These are phyloP conservation scores for Enteromius mattozi DNA, from an alignment of 2,797 vertebrate genomes.

Conservation along the genomic window DNA sequence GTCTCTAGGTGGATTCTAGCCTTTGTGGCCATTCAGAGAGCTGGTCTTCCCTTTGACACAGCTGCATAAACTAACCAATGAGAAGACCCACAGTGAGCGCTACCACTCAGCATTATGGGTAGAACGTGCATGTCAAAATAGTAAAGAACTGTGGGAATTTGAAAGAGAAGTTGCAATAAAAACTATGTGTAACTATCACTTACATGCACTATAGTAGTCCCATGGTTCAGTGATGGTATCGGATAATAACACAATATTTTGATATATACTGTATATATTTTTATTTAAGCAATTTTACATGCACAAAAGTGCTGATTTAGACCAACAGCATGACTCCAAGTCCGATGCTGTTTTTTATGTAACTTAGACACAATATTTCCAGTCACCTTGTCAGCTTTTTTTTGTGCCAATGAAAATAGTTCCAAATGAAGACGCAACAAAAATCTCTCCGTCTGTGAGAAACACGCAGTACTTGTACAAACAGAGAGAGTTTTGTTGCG, in stretches of 20 bases:
- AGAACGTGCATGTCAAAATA: not conserved
- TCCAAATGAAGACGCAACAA: not conserved
- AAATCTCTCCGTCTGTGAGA: not conserved
- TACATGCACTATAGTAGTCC: slow-evolving; percentile 2
- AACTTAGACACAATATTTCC: not conserved
- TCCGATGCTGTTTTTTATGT: not conserved
- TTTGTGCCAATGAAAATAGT: not conserved
- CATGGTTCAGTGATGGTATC: slow-evolving; percentile 7
- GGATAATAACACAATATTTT: not conserved
- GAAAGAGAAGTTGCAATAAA: not conserved
- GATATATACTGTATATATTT: not conserved
- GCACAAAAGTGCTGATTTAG: not conserved
- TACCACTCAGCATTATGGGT: not conserved
- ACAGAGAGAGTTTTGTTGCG: too few relatives aligned
- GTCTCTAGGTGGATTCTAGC: slow-evolving; percentile 29
- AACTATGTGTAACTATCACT: not conserved
- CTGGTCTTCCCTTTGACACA: slow-evolving; percentile 24
- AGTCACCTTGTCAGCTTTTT: not conserved
- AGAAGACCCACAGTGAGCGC: slow-evolving; percentile 1
- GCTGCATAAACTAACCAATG: slow-evolving; percentile 41
- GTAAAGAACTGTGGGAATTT: slow-evolving; percentile 23
- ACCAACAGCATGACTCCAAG: not conserved
- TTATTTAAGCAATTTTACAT: not conserved
- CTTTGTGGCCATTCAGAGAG: slow-evolving; percentile 17
- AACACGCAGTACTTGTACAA: not conserved